Base-by-base conservation (phyloP, 1,140 invertebrate genomes). In the Cataglyphis hispanica region DNA sequence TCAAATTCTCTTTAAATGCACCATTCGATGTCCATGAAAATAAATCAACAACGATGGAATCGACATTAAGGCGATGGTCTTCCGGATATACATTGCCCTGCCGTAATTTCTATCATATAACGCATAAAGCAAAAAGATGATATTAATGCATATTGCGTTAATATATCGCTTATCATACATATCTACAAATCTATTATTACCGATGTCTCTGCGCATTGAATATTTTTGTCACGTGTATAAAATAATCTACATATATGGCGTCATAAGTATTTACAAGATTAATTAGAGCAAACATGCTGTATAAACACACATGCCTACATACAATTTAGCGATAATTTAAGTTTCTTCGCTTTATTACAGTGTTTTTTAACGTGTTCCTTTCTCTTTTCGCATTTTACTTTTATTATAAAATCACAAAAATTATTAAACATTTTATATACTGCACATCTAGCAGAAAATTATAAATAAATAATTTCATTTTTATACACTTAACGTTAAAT, bases 161-260 rank as follows among this genome's bases (percentile, higher is more conserved):
- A 84, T 37, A 66, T 34, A 37, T 34, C 3, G 86, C 91, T 91
- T 92, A 93, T 93, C 72, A 91, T 94, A 94, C 93, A 94, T 94
- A 94, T 94, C 92, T 92, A 93, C 92, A 93, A 85, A 91, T 80
- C 84, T 90, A 90, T 91, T 86, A 84, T 90, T 85, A 40, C 27
- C 53, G 77, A 86, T 46, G 16, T 75, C 34, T 53, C 74, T 60
- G 63, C 69, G 13, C 77, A 19, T 56, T 56, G 16, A 76, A 70
- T 67, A 81, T 25, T 89, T 46, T 43, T 63, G 22, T 40, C 10
- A 13, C n/a, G 46, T 60, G 60, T 87, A 75, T 86, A 91, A 91
- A 91, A 90, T 67, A 60, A 85, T 81, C 84, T 86, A 87, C 78
- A 43, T 87, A 75, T 66, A 69, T 87, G 13, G 46, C 56, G 43